phyloP scores from a whole-genome alignment of 2,113 vertebrate genomes.

The Corythoichthys haematopterus region DNA sequence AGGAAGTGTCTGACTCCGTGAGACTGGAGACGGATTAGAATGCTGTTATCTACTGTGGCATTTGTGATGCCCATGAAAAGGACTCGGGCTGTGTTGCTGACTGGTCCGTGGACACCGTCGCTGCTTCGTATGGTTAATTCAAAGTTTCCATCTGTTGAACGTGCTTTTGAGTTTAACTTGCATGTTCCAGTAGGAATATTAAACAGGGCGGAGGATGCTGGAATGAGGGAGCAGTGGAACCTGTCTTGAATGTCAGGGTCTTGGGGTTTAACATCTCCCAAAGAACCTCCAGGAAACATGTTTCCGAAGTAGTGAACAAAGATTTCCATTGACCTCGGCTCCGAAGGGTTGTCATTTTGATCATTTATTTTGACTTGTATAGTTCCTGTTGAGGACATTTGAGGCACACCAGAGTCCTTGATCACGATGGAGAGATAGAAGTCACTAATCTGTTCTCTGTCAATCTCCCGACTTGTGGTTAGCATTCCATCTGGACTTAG shows the following conservation, averaged over 20 bases:
- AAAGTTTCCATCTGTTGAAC: conserved; percentile 86
- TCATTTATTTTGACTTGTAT: conserved; percentile 86
- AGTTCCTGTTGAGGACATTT: conserved; percentile 95
- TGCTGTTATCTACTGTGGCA: conserved; percentile 88
- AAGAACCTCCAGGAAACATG: conserved; percentile 85
- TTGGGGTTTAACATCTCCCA: conserved; percentile 86
- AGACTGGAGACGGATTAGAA: conserved; percentile 81
- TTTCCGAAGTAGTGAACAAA: conserved; percentile 91
- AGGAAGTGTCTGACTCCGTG: conserved; percentile 80
- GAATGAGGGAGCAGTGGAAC: conserved; percentile 88
- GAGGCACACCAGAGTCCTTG: conserved; percentile 87
- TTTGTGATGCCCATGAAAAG: conserved; percentile 86
- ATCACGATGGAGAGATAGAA: conserved; percentile 89
- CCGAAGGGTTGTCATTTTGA: conserved; percentile 94
- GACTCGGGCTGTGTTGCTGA: conserved; percentile 81
- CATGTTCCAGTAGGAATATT: conserved; percentile 83
- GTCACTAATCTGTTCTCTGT: conserved; percentile 88
- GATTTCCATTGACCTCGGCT: conserved; percentile 85
- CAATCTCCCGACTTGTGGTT: conserved; percentile 87
- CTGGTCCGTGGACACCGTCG: conserved; percentile 81
- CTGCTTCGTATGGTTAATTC: conserved; percentile 84
- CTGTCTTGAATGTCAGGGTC: conserved; percentile 89
- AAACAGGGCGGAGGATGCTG: conserved; percentile 83
- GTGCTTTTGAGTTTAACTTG: conserved; percentile 80
- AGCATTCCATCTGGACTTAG: conserved; percentile 82